Conservation (phyloP, 2,888 invertebrate genomes). For the Drosophila anceps region DNA sequence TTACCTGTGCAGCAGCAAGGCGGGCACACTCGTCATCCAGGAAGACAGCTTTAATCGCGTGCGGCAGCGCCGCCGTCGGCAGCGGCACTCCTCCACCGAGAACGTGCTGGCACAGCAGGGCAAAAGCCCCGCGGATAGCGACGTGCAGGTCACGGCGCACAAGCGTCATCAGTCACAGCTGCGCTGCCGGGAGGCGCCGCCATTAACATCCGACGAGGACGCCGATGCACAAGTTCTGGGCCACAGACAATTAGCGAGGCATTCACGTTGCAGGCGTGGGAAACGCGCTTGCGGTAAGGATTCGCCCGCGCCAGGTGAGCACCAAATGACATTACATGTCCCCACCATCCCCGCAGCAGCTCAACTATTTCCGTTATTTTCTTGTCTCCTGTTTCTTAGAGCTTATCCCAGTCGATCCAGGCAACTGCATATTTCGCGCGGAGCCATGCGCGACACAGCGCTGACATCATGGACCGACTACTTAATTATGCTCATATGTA, state of each 20-base stretch:
- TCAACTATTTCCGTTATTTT: not conserved
- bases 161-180: constrained; percentile 24
- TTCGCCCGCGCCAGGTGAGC: constrained; percentile 47
- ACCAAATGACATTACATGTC: not conserved
- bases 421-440: constrained; percentile 56
- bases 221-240: constrained; percentile 31
- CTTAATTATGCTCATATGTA: not conserved
- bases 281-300: constrained; percentile 53
- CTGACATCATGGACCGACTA: constrained; percentile 22
- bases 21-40: constrained; percentile 86
- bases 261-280: constrained; percentile 48
- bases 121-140: constrained; percentile 18
- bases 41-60: constrained; percentile 85
- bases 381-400: constrained; percentile 29
- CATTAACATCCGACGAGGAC: constrained; percentile 61
- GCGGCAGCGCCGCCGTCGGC: constrained; percentile 80
- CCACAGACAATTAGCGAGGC: constrained; percentile 4
- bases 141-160: constrained; percentile 49
- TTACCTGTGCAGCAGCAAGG: constrained; percentile 86
- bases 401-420: constrained; percentile 66
- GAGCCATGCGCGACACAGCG: constrained; percentile 35
- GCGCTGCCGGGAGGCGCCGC: constrained; percentile 7
- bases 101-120: constrained; percentile 45
- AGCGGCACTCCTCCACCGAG: constrained; percentile 73
- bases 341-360: not conserved